Evolutionary conservation across 1,140 invertebrate species (phyloP).

Genomic region (Probaryconus sp.): DNA sequence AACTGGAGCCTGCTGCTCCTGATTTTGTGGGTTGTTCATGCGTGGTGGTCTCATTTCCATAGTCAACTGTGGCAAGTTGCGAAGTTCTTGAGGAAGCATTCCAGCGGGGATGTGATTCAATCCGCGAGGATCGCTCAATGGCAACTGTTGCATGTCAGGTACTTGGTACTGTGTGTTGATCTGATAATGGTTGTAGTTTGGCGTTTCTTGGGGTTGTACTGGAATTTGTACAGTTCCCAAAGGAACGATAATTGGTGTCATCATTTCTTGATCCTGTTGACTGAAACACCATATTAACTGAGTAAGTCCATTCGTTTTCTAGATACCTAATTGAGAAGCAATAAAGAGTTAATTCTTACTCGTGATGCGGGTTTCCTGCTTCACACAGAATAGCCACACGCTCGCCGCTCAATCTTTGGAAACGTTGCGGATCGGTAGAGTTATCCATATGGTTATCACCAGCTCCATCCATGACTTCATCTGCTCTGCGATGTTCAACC

Average conservation of each 20-base stretch:
- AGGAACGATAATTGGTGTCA: conserved; percentile 76
- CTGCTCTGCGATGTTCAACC: conserved; percentile 89
- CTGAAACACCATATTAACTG: conserved; percentile 48
- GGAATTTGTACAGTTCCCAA: conserved; percentile 75
- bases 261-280: conserved; percentile 72
- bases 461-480: conserved; percentile 86
- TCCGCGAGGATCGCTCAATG: conserved; percentile 69
- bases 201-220: conserved; percentile 69
- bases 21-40: conserved; percentile 62
- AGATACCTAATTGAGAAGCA: not conserved
- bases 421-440: conserved; percentile 84
- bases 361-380: conserved; percentile 83
- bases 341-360: conserved; percentile 69
- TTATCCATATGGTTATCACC: conserved; percentile 77
- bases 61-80: conserved; percentile 69
- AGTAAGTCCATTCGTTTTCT: too few species aligned
- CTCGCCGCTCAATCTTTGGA: conserved; percentile 87
- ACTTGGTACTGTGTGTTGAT: conserved; percentile 73
- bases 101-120: conserved; percentile 68
- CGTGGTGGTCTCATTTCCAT: conserved; percentile 72
- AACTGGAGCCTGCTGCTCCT: conserved; percentile 48
- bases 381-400: conserved; percentile 92
- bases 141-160: conserved; percentile 72
- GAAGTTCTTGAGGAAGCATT: conserved; percentile 65
- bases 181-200: conserved; percentile 71